Evolutionary conservation across 2,888 invertebrate genomes (phyloP).

Genomic region (Congeria kusceri): DNA sequence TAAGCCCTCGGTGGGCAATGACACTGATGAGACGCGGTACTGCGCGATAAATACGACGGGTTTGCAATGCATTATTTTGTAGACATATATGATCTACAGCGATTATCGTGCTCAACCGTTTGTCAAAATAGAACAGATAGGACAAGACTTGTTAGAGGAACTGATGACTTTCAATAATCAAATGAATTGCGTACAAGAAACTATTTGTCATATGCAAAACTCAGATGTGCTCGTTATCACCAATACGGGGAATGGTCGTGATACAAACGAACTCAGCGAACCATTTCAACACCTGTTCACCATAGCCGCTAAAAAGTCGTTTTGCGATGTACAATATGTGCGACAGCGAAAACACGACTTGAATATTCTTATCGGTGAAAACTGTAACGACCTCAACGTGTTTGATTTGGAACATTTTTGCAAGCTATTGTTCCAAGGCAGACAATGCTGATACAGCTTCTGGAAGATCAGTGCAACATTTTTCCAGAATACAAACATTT

Average conservation of each 20-base stretch:
- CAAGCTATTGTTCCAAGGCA: too few relatives aligned
- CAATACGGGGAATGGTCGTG: not conserved
- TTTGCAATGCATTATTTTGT: not conserved
- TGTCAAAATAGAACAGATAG: too few relatives aligned
- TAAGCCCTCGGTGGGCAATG: not conserved
- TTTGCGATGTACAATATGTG: slow-evolving; percentile 12
- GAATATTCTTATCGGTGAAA: not conserved
- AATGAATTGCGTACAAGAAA: slow-evolving; percentile 5
- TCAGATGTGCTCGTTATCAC: not conserved
- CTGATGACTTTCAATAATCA: slow-evolving; percentile 3
- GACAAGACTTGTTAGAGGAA: too few relatives aligned
- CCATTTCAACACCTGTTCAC: too few relatives aligned
- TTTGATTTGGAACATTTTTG: too few relatives aligned
- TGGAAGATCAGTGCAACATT: too few relatives aligned
- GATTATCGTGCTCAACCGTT: too few relatives aligned
- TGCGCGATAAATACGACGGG: not conserved
- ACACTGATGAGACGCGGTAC: not conserved
- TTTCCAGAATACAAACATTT: not conserved
- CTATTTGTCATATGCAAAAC: not conserved
- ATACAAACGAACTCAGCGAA: not conserved
- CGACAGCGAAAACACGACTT: not conserved
- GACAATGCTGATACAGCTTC: too few relatives aligned
- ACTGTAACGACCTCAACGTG: too few relatives aligned
- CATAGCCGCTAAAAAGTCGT: too few relatives aligned
- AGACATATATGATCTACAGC: not conserved